Evolutionary conservation across 2,113 vertebrate genomes (phyloP), one percentile per base, ranked within the genome.

Genomic region (Xyliphius kryptos): DNA sequence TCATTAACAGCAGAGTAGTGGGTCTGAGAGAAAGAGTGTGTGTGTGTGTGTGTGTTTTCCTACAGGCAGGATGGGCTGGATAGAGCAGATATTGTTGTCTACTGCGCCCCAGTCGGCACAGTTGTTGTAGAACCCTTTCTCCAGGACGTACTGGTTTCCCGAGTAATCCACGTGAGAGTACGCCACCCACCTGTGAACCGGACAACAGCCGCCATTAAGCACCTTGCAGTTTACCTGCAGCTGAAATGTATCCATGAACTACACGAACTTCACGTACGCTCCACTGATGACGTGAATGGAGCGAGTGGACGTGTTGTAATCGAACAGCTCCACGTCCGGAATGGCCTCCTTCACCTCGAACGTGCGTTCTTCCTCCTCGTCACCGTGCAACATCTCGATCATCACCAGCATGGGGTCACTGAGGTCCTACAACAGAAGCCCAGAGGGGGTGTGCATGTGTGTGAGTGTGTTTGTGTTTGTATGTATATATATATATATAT

Each of bases 81-180:
- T 73, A 0, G 94, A 97, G 75, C 86, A 80, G 62, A 98, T 89
- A 73, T 53, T 73, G 19, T 79, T 86, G 64, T 88, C 87, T 0
- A 38, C 46, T 0, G 91, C 82, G 0, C 95, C 95, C 95, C 95
- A 98, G 77, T 98, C 95, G 0, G 91, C 88, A 9, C 84, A 93
- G 78, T 44, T 93, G 38, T 82, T 90, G 69, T 97, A 98, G 72
- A 92, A 91, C 0, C 95, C 95, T 79, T 97, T 98, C 87, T 98
- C 95, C 70, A 98, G 78, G 52, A 98, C 54, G 65, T 88, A 97
- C 79, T 98, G 94, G 74, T 90, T 78, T 0, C 95, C 95, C 0
- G 92, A 95, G 82, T 87, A 98, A 80, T 95, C 92, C 78, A 90
- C 88, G 16, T 89, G 89, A 40, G 92, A 89, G 11, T 97, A 98